phyloP scores from a whole-genome alignment of 2,113 vertebrate species.

The Ochotona curzoniae region DNA sequence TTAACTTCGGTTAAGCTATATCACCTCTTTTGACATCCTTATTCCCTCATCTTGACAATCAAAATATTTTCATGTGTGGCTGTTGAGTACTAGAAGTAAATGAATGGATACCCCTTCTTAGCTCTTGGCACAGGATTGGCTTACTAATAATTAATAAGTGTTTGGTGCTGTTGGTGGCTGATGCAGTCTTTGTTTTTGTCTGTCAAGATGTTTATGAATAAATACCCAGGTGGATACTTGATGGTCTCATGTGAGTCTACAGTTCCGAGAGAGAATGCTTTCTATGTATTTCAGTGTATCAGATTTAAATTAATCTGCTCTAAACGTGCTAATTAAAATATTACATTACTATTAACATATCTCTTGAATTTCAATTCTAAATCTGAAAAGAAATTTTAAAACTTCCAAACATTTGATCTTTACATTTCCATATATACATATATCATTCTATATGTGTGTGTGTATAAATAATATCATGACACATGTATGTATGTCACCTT shows the following conservation, averaged over 20 bases:
- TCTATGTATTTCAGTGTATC: not conserved
- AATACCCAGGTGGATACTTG: not conserved
- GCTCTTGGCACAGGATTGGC: not conserved
- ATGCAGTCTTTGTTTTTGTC: not conserved
- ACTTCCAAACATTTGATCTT: too few relatives aligned
- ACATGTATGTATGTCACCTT: not conserved
- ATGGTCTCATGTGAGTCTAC: not conserved
- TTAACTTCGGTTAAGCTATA: not conserved
- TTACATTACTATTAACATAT: too few relatives aligned
- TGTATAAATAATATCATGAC: too few relatives aligned
- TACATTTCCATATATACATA: too few relatives aligned
- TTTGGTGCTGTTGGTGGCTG: not conserved
- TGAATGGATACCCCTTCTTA: fast-evolving
- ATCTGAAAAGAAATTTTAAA: too few relatives aligned
- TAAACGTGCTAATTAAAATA: slow-evolving; percentile 16
- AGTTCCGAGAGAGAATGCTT: not conserved
- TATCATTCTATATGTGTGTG: too few relatives aligned
- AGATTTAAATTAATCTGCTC: not conserved
- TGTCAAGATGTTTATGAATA: not conserved
- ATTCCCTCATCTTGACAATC: not conserved
- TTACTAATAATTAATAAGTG: too few relatives aligned
- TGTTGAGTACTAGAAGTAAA: not conserved
- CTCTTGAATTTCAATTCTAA: too few relatives aligned
- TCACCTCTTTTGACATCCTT: not conserved
- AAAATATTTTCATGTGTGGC: not conserved